Evolutionary conservation across 2,888 invertebrate genomes (phyloP).

Genomic region (Steinernema hermaphroditum): DNA sequence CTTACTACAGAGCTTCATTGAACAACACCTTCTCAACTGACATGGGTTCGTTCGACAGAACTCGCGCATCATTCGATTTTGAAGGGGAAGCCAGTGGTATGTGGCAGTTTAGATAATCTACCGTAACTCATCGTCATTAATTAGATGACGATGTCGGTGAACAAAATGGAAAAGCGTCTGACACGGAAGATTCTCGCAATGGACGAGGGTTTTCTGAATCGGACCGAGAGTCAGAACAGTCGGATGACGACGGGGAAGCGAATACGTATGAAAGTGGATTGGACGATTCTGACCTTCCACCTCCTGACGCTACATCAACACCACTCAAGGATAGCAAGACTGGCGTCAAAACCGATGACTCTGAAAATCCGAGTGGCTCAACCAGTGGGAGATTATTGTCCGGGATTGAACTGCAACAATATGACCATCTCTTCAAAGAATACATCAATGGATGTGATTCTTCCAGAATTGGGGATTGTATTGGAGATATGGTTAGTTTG

Average conservation of each 20-base stretch:
- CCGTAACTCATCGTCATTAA: background rate
- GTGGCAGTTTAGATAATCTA: too few species aligned
- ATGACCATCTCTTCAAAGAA: background rate
- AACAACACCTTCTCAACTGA: too few species aligned
- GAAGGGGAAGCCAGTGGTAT: too few species aligned
- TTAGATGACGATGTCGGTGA: background rate
- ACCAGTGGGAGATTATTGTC: too few species aligned
- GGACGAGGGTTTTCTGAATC: background rate
- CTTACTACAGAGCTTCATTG: too few species aligned
- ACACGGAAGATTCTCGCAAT: too few species aligned
- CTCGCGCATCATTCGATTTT: too few species aligned
- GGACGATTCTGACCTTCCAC: too few species aligned
- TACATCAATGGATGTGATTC: background rate
- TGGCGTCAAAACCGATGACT: background rate
- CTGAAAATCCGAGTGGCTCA: too few species aligned
- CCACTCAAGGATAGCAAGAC: background rate
- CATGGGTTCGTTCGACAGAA: too few species aligned
- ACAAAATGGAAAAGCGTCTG: background rate
- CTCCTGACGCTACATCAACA: background rate
- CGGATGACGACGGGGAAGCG: background rate
- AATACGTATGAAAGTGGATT: background rate
- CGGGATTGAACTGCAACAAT: background rate
- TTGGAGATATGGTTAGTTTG: background rate
- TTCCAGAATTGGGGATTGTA: background rate
- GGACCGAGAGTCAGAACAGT: background rate